Base-by-base conservation (phyloP, 35 echinoderm and acorn worm genomes). In the Ophiothrix spiculata region DNA sequence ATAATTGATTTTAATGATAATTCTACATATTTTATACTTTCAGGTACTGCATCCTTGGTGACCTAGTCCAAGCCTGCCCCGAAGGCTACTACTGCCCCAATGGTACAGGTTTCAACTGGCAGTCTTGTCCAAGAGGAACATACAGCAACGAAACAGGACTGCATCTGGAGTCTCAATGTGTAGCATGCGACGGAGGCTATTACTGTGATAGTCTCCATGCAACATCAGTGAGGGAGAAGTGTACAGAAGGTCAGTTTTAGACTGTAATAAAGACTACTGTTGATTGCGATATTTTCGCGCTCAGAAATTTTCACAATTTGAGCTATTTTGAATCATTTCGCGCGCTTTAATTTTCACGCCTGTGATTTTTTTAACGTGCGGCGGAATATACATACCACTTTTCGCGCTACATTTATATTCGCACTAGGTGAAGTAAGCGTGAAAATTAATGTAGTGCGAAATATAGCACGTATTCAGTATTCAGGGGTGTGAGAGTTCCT, bases 51-150 rank as follows among this genome's bases (percentile, higher is more conserved):
- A 46, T 98, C 4, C 77, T 87, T n/a, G 95, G 95, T 37, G 76
- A 91, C 40, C 86, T 98, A 16, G 80, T 91, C 13, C 77, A 69
- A 56, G 32, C 39, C 25, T 94, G 91, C 77, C 95, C 92, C 28
- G 86, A 91, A 78, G 95, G 91, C 29, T 91, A 89, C 84, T 98
- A 83, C 91, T 98, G 95, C 40, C 95, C 95, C 1, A 40, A 49
- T 2, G 95, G 91, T 8, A 98, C 95, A 31, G 95, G 95, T 31
- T 80, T 98, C 32, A 86, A 98, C 89, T 98, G 95, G 95, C 95
- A 98, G 63, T 79, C 95, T 0, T 98, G 95, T 64, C 95, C 91
- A 33, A 79, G 89, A 39, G 95, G 95, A 31, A 94, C 95, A 4
- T 98, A 82, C 35, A 93, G 89, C 82, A 98, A 98, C 60, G 89